Percentiles rank a stretch among this genome's conserved stretches.
These are phyloP conservation scores for Neodiprion fabricii DNA, from an alignment of 1,140 invertebrate genomes.

Conservation along the genomic window DNA sequence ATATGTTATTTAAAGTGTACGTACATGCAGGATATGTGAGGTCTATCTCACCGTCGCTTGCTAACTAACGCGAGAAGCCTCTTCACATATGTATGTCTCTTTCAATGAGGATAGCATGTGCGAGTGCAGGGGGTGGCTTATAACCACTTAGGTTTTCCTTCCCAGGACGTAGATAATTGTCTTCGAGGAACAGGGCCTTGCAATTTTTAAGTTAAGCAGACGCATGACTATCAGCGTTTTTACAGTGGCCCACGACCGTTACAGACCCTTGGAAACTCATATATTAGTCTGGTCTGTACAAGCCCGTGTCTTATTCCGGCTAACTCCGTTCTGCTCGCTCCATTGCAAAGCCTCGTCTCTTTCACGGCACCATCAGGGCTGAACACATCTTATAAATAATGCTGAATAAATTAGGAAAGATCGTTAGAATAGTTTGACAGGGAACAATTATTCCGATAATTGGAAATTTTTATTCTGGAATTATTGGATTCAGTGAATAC, in stretches of 20 bases:
- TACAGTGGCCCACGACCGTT: neutral
- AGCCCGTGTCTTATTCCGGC: neutral
- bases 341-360: too few relatives aligned
- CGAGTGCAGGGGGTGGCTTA: neutral
- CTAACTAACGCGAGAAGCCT: neutral
- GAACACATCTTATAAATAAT: too few relatives aligned
- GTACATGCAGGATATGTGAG: neutral
- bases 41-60: neutral
- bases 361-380: too few relatives aligned
- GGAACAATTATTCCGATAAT: too few relatives aligned
- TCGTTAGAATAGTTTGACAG: too few relatives aligned
- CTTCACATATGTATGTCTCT: neutral
- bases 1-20: neutral
- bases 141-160: neutral
- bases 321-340: neutral
- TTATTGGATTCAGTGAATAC: too few relatives aligned
- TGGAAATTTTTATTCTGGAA: too few relatives aligned
- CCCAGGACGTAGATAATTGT: neutral
- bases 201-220: neutral
- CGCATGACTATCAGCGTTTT: neutral
- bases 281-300: neutral
- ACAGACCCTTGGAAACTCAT: neutral
- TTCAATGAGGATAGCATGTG: neutral
- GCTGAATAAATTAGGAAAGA: too few relatives aligned
- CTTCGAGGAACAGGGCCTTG: neutral